Base-by-base conservation (phyloP, 2,113 vertebrate species). In the Brachyhypopomus occidentalis region DNA sequence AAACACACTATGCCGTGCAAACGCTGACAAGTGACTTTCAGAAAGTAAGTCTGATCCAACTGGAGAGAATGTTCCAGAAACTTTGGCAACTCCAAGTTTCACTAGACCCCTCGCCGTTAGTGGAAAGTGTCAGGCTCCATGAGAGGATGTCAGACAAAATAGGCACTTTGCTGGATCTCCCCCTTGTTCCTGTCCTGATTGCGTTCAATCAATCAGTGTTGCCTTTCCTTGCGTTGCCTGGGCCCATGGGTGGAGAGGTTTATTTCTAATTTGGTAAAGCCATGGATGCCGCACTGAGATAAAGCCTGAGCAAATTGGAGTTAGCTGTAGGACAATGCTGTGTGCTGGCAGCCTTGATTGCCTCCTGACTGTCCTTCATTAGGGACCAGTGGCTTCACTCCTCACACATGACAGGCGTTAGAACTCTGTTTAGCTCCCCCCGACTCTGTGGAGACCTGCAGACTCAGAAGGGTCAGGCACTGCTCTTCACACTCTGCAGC, bases 301-400 rank as follows among this genome's bases (percentile, higher is more conserved):
- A 79, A 87, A 90, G 88, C 85, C 69, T n/a, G 79, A 66, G 81
- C 84, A 91, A 92, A 92, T 90, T 89, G 88, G 88, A 89, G 86
- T 87, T 78, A 84, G 84, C 84, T 78, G 72, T 25, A 75, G 83
- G 85, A 88, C 89, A 90, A 83, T 79, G 85, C 56, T 45, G 36
- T 48, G 59, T 52, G 6, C 19, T 79, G 85, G 72, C 64, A 3
- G 79, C 81, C 85, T 64, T 89, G 87, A 91, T 91, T 89, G 87
- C 84, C 73, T 88, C 83, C 88, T 80, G 66, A 85, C 88, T 69
- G 72, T 86, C 87, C 85, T 82, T 90, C 84, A 90, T 92, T 92
- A 90, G 75, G 55, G 82, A 79, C 84, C 87, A 86, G 87, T 89
- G 56, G 27, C 84, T 84, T 41, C 77, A 52, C 59, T 72, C 83